A percentile compares a stretch with the other conserved stretches of the same genome.
Evolutionary conservation across 1,140 invertebrate genomes (phyloP).

Genomic region (Anadara kagoshimensis): DNA sequence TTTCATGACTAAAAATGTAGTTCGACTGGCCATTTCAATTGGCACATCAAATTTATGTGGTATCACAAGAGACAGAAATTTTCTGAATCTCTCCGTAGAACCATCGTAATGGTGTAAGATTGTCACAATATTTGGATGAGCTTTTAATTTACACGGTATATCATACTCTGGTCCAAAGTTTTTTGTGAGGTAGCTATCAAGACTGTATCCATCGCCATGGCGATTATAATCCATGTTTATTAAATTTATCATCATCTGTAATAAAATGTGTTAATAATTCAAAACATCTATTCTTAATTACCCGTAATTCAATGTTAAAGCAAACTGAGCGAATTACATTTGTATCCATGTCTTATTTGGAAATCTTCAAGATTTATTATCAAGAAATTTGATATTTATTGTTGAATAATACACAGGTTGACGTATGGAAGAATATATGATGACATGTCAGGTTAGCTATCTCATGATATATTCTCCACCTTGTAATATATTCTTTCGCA

Average conservation of each 20-base stretch:
- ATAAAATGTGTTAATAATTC: no score
- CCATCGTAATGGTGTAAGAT: slow-evolving; percentile 47
- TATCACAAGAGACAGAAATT: slow-evolving; percentile 32
- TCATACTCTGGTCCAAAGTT: slow-evolving; percentile 46
- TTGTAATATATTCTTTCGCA: no score
- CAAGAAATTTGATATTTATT: no score
- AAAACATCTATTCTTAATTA: no score
- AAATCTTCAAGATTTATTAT: no score
- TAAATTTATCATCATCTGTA: slow-evolving; percentile 53
- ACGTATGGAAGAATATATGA: no score
- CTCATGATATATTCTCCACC: no score
- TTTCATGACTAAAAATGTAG: slow-evolving; percentile 49
- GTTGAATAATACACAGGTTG: no score
- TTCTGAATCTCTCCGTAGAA: slow-evolving; percentile 38
- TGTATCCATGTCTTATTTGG: no score
- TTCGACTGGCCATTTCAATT: slow-evolving; percentile 46
- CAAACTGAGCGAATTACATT: no score
- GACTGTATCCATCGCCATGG: slow-evolving; percentile 42
- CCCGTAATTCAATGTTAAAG: no score
- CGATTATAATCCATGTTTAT: slow-evolving; percentile 34
- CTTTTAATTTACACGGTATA: slow-evolving; percentile 32
- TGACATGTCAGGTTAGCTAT: no score
- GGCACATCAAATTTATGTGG: slow-evolving; percentile 41
- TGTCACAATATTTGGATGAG: slow-evolving; percentile 45
- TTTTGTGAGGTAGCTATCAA: slow-evolving; percentile 34